phyloP scores from a whole-genome alignment of 2,113 vertebrate genomes.

The Chunga burmeisteri region DNA sequence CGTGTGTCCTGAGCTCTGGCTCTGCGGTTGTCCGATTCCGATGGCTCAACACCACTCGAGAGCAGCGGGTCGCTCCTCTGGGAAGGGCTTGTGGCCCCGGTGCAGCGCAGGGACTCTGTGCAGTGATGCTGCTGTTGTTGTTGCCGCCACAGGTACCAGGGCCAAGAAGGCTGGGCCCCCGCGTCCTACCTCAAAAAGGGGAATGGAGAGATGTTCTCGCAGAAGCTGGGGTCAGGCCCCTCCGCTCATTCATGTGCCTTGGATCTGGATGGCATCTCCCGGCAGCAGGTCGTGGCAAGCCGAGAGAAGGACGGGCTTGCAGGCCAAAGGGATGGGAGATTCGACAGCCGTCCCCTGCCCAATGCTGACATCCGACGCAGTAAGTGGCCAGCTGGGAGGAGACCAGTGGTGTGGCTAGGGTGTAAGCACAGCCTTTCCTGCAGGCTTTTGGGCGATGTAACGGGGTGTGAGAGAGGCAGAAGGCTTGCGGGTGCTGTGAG shows the following conservation, averaged over 20 bases:
- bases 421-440: not conserved
- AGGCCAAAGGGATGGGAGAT: slow-evolving; percentile 75
- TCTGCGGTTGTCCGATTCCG: fast-evolving
- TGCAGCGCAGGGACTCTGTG: fast-evolving
- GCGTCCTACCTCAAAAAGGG: slow-evolving; percentile 94
- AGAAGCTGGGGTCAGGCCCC: slow-evolving; percentile 80
- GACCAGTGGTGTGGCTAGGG: not conserved
- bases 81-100: fast-evolving
- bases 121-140: not conserved
- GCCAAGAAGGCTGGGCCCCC: slow-evolving; percentile 95
- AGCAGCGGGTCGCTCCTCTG: fast-evolving
- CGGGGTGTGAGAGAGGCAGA: not conserved
- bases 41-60: not conserved
- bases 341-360: slow-evolving; percentile 65
- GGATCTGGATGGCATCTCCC: slow-evolving; percentile 85
- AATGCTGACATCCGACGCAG: slow-evolving; percentile 82
- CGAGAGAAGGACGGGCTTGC: slow-evolving; percentile 78
- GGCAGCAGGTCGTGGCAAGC: slow-evolving; percentile 71
- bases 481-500: not conserved
- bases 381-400: slow-evolving; percentile 10
- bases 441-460: fast-evolving
- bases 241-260: slow-evolving; percentile 79
- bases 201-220: slow-evolving; percentile 79
- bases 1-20: not conserved
- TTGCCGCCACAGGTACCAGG: slow-evolving; percentile 82